Percentiles rank a stretch among this genome's conserved stretches.
phyloP scores from a whole-genome alignment of 2,113 vertebrate species.

The Hypanus sabinus region DNA sequence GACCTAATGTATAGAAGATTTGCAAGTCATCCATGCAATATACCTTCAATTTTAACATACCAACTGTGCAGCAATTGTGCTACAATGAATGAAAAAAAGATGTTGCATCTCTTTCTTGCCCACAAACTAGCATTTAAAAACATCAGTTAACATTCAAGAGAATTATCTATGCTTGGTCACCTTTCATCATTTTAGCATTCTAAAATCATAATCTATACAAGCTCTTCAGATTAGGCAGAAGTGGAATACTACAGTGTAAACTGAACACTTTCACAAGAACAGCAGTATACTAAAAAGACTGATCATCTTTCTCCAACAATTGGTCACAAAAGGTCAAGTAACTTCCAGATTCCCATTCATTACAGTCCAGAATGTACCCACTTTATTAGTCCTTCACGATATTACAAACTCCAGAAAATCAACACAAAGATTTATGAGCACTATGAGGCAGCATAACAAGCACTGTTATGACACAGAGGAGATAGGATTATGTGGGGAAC shows the following conservation, averaged over 20 bases:
- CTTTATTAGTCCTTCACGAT: constrained; percentile 87
- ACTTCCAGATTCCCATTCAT: constrained; percentile 72
- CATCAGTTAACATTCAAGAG: constrained; percentile 34
- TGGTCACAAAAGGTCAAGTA: constrained; percentile 93
- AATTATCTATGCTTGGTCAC: constrained; percentile 42
- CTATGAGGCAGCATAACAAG: constrained; percentile 43
- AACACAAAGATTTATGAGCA: constrained; percentile 35
- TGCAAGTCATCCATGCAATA: constrained; percentile 31
- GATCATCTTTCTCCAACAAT: constrained; percentile 73
- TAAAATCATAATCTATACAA: constrained; percentile 25
- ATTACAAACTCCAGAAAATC: constrained; percentile 50
- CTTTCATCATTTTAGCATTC: constrained; percentile 44
- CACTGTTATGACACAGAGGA: constrained; percentile 85
- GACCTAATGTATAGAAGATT: constrained; percentile 8
- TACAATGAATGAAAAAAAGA: constrained; percentile 29
- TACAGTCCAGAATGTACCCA: constrained; percentile 63
- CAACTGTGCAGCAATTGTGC: constrained; percentile 29
- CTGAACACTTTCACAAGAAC: constrained; percentile 57
- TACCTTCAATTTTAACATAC: constrained; percentile 27
- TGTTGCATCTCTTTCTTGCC: neutral
- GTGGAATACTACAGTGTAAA: constrained; percentile 68
- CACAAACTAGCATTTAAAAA: constrained; percentile 22
- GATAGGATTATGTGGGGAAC: constrained; percentile 94
- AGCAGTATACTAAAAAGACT: constrained; percentile 48
- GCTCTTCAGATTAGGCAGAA: constrained; percentile 45